These are phyloP conservation scores for Drosophila melanica DNA, from an alignment of 1,140 invertebrate species.

Conservation along the genomic window DNA sequence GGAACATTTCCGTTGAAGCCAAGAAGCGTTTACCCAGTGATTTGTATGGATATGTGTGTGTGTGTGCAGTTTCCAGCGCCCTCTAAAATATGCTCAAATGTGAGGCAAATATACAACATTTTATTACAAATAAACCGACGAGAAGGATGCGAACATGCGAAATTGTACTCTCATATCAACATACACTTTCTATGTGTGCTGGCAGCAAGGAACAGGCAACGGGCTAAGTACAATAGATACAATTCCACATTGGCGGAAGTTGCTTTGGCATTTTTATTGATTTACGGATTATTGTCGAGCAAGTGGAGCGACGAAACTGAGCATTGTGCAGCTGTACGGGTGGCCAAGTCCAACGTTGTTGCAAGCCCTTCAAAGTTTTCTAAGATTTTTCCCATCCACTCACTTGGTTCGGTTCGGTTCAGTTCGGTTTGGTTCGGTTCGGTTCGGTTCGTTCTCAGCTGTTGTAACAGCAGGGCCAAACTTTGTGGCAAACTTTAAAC, in stretches of 20 bases:
- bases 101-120: conserved; percentile 44
- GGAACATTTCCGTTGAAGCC: conserved; percentile 47
- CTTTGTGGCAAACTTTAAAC: conserved; percentile 63
- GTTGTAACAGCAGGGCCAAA: conserved; percentile 61
- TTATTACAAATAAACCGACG: conserved; percentile 49
- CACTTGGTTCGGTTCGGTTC: conserved; percentile 16
- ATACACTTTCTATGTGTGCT: not conserved
- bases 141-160: conserved; percentile 21
- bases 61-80: not conserved
- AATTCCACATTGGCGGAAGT: conserved; percentile 41
- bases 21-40: conserved; percentile 44
- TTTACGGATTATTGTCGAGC: conserved; percentile 67
- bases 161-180: conserved; percentile 15
- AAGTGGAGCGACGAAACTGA: conserved; percentile 12
- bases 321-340: not conserved
- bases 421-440: conserved; percentile 14
- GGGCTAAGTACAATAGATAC: conserved; percentile 33
- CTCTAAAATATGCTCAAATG: conserved; percentile 47
- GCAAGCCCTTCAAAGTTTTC: conserved; percentile 21
- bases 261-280: conserved; percentile 69
- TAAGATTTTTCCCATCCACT: conserved; percentile 23
- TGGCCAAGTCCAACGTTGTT: not conserved
- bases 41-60: conserved; percentile 21
- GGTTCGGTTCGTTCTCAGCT: conserved; percentile 41
- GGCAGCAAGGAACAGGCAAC: not conserved